phyloP scores from a whole-genome alignment of 2,113 vertebrate genomes.

The Sylvilagus bachmani region DNA sequence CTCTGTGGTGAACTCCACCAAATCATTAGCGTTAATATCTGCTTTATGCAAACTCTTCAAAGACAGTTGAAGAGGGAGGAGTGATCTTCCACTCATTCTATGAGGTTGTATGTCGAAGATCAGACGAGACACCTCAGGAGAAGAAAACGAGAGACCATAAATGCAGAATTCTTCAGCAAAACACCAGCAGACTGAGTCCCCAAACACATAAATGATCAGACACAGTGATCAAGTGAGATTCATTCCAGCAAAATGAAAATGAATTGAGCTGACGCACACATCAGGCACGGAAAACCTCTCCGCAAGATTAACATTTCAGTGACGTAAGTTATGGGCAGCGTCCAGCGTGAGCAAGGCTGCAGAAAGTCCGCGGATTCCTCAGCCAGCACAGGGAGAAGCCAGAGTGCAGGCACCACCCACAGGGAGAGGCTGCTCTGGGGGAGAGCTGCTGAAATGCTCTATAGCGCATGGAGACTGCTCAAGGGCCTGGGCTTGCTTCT shows the following conservation, averaged over 20 bases:
- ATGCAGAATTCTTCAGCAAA: background rate
- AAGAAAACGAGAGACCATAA: background rate
- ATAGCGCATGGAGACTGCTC: background rate
- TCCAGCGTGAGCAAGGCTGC: background rate
- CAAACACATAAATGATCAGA: background rate
- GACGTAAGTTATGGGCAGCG: background rate
- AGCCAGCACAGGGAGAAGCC: too few relatives aligned
- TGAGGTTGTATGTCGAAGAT: background rate
- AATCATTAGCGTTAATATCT: background rate
- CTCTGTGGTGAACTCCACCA: background rate
- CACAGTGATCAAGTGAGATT: background rate
- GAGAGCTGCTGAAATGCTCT: background rate
- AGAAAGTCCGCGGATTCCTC: background rate
- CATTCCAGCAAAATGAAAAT: background rate
- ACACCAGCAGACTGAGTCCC: background rate
- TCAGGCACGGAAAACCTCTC: background rate
- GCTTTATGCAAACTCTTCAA: background rate
- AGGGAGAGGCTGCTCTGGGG: too few relatives aligned
- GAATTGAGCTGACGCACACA: background rate
- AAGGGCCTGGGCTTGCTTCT: too few relatives aligned
- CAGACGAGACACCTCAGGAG: background rate
- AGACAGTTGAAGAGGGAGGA: background rate
- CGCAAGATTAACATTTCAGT: background rate
- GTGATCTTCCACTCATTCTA: background rate
- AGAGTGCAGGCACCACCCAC: too few relatives aligned